Evolutionary conservation across 2,797 vertebrate genomes (phyloP).

Genomic region (Oceanodroma leucorhoa): DNA sequence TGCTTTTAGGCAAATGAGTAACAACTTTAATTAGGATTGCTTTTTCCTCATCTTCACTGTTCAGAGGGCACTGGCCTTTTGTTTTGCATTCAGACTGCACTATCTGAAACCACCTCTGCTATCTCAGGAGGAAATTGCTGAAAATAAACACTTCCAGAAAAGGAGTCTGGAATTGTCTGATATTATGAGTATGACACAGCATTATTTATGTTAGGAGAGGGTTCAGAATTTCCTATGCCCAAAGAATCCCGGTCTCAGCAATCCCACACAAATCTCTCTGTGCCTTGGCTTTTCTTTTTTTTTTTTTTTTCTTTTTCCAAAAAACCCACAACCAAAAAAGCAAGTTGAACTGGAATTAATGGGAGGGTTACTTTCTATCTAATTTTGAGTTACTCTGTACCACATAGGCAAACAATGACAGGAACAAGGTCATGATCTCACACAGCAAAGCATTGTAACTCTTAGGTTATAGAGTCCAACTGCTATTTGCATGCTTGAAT

Average conservation of each 20-base stretch:
- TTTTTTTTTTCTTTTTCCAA: too few species aligned
- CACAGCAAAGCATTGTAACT: background rate
- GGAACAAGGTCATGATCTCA: background rate
- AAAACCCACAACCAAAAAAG: background rate
- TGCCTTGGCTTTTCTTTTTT: background rate
- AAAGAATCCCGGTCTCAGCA: background rate
- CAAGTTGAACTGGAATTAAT: background rate
- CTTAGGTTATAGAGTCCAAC: background rate
- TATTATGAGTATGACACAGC: background rate
- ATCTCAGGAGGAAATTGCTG: background rate
- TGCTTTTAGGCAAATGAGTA: slow-evolving; percentile 16
- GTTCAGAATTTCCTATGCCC: background rate
- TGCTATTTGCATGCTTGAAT: background rate
- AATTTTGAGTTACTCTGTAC: background rate
- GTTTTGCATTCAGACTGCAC: background rate
- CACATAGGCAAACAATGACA: background rate
- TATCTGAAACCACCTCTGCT: background rate
- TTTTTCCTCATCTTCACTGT: background rate
- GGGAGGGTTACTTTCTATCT: background rate
- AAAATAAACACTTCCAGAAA: background rate
- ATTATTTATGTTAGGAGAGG: background rate
- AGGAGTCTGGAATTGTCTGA: background rate
- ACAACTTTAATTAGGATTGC: background rate
- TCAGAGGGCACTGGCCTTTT: background rate
- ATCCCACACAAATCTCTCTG: background rate